phyloP scores from a whole-genome alignment of 2,113 vertebrate genomes.

The Salvelinus alpinus region DNA sequence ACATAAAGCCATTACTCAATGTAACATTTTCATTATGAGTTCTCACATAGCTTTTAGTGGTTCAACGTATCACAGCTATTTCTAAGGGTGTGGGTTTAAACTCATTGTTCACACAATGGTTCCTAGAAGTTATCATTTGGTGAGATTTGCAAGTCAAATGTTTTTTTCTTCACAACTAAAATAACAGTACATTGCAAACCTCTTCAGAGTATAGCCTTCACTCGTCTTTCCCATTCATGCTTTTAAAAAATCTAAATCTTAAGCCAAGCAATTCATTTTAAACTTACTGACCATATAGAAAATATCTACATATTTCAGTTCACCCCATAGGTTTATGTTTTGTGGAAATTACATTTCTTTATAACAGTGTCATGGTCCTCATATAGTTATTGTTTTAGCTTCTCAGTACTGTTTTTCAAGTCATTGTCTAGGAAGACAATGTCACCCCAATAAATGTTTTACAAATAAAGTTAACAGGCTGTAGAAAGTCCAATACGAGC shows the following conservation, averaged over 20 bases:
- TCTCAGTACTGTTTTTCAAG: slow-evolving; percentile 44
- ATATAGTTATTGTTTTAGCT: slow-evolving; percentile 36
- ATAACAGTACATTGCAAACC: too few relatives aligned
- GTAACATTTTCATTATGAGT: too few relatives aligned
- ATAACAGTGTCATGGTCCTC: slow-evolving; percentile 32
- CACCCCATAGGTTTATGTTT: slow-evolving; percentile 11
- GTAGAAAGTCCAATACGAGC: slow-evolving; percentile 50
- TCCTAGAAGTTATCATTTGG: too few relatives aligned
- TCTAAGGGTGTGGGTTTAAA: too few relatives aligned
- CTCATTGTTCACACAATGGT: too few relatives aligned
- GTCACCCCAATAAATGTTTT: slow-evolving; percentile 43
- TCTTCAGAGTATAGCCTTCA: neutral
- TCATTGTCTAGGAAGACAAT: slow-evolving; percentile 22
- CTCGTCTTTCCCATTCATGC: neutral
- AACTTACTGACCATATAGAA: slow-evolving; percentile 14
- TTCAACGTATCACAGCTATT: too few relatives aligned
- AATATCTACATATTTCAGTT: neutral
- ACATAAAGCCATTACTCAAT: too few relatives aligned
- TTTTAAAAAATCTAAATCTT: neutral
- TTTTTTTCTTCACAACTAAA: too few relatives aligned
- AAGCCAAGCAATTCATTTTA: slow-evolving; percentile 3
- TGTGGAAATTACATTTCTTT: slow-evolving; percentile 21
- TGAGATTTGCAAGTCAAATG: too few relatives aligned
- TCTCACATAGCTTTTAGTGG: too few relatives aligned
- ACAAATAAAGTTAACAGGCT: slow-evolving; percentile 35